Evolutionary conservation across 2,888 invertebrate genomes (phyloP).

Genomic region (Strigamia maritima): DNA sequence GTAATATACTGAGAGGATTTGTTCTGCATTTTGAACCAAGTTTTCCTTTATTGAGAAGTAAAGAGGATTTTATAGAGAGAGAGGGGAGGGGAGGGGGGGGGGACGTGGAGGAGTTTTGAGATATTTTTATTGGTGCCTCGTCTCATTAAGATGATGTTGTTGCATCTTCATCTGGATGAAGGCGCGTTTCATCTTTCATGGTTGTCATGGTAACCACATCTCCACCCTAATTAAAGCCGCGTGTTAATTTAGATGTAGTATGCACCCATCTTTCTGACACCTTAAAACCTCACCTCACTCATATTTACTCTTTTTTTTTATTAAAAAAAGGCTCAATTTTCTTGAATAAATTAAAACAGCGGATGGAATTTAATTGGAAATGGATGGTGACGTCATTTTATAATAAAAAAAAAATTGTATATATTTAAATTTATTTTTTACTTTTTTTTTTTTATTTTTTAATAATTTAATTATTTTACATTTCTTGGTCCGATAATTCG

Average conservation of each 20-base stretch:
- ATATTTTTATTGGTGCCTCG: slow-evolving; percentile 16
- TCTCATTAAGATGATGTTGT: slow-evolving; percentile 27
- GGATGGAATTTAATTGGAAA: too few relatives aligned
- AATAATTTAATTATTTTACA: background rate
- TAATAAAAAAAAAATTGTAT: background rate
- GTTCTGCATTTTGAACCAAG: background rate
- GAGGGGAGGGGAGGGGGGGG: background rate
- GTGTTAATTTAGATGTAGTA: slow-evolving; percentile 39
- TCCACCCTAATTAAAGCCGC: slow-evolving; percentile 38
- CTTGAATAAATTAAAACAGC: too few relatives aligned
- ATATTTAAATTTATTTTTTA: background rate
- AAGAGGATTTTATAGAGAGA: slow-evolving; percentile 2
- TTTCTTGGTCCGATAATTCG: background rate
- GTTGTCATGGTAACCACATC: slow-evolving; percentile 38
- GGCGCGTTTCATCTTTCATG: slow-evolving; percentile 36
- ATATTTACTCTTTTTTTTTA: background rate
- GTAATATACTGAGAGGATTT: too few relatives aligned
- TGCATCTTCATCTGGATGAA: slow-evolving; percentile 21
- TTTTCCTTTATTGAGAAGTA: background rate
- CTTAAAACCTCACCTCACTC: background rate
- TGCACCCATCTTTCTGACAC: slow-evolving; percentile 35
- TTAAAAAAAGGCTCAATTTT: too few relatives aligned
- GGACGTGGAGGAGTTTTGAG: background rate
- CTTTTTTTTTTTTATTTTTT: background rate
- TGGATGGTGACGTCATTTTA: too few relatives aligned